Base-by-base conservation (phyloP, 2,888 invertebrate species). In the Drosophila niveifrons region DNA sequence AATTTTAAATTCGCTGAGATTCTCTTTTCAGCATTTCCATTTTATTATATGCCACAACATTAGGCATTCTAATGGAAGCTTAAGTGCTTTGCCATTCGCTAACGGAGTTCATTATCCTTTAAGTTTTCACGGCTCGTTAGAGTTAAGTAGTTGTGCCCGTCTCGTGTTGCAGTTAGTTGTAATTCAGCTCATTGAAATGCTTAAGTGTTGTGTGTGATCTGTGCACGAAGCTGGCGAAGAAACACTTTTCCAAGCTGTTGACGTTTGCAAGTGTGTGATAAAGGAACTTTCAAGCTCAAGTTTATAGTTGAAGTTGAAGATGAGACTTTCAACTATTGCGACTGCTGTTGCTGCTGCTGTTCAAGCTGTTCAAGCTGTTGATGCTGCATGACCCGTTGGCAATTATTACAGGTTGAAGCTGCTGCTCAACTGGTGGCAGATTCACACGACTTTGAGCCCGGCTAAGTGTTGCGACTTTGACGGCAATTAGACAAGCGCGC, bases 401-500 rank as follows among this genome's bases (percentile, higher is more conserved):
- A 82, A 82, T 85, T 85, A 82, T 84, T 76, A 72, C 80, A 23
- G 10, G 53, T 23, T 52, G 13, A 17, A 51, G 44, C 53, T 34
- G 56, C 13, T 8, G 47, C 57, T 75, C 43, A 70, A 59, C 74
- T 72, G 76, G 77, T 75, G 74, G 70, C 72, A 70, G 71, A 73
- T 82, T 78, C 82, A 81, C 77, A 78, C 75, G 80, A 79, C 75
- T 69, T 44, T 62, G 29, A 53, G 68, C 41, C 56, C 46, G 63
- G 62, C 39, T 66, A 66, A 73, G 73, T 77, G 73, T 52, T 58
- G 70, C 61, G 51, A 66, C 66, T 73, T 77, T 82, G 84, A 88
- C 83, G 78, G 75, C 83, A 86, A 86, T 86, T 86, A 86, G 83
- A 81, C 86, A 81, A 6, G 15, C 81, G 83, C 72, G 74, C 82